These are phyloP conservation scores for Pollenia labialis DNA, from an alignment of 2,888 invertebrate genomes.

Conservation along the genomic window DNA sequence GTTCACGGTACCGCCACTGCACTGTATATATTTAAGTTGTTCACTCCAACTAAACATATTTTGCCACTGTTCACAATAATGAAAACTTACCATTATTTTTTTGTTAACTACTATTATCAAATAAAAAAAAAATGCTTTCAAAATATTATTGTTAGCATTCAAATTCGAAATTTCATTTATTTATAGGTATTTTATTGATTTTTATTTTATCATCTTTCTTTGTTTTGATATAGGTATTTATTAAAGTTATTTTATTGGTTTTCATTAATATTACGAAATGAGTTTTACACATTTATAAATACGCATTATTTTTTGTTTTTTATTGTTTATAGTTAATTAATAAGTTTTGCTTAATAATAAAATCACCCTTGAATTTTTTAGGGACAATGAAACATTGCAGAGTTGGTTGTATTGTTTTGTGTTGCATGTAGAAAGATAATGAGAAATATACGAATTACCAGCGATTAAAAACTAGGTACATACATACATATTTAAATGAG, in stretches of 20 bases:
- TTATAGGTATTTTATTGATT: slow-evolving; percentile 62
- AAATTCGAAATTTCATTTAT: slow-evolving; percentile 64
- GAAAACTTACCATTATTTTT: too few relatives aligned
- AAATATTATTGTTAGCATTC: slow-evolving; percentile 56
- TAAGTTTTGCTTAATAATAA: slow-evolving; percentile 58
- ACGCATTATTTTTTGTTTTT: slow-evolving; percentile 40
- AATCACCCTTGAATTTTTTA: slow-evolving; percentile 30
- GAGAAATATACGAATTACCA: slow-evolving; percentile 40
- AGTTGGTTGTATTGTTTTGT: slow-evolving; percentile 6
- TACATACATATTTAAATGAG: not conserved
- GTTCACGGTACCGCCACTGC: too few relatives aligned
- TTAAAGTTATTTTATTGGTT: slow-evolving; percentile 59
- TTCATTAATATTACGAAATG: slow-evolving; percentile 65
- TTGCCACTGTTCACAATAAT: too few relatives aligned
- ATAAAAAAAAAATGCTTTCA: slow-evolving; percentile 31
- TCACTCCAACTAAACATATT: too few relatives aligned
- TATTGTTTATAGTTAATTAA: slow-evolving; percentile 48
- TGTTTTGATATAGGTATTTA: slow-evolving; percentile 59
- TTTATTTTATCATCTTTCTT: slow-evolving; percentile 40
- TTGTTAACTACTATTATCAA: too few relatives aligned
- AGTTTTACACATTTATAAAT: slow-evolving; percentile 71
- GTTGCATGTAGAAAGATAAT: slow-evolving; percentile 19
- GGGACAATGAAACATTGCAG: slow-evolving; percentile 59
- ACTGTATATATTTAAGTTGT: too few relatives aligned
- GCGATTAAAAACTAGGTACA: slow-evolving; percentile 11